phyloP scores from a whole-genome alignment of 2,797 vertebrate genomes.

The Coendou prehensilis region DNA sequence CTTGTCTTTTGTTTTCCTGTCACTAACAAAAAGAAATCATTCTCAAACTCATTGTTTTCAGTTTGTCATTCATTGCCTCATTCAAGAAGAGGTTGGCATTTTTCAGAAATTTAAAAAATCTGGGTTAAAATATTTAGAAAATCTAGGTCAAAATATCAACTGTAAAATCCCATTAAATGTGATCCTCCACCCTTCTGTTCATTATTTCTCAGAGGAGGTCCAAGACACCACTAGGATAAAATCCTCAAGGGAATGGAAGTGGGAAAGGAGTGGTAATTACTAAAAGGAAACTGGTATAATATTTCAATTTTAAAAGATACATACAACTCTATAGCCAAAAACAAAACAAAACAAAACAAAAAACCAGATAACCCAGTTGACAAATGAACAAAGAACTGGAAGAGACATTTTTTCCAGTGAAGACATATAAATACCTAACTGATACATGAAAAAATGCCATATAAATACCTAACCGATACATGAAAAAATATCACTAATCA shows the following conservation, averaged over 20 bases:
- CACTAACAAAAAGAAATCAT: neutral
- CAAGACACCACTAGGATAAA: neutral
- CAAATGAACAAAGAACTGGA: neutral
- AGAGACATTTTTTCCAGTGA: neutral
- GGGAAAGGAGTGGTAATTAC: neutral
- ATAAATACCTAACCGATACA: too few relatives aligned
- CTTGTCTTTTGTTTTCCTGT: neutral
- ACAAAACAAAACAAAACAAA: neutral
- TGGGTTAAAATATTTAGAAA: slow-evolving; percentile 5
- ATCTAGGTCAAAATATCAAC: neutral
- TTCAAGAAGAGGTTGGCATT: neutral
- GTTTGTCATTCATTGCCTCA: neutral
- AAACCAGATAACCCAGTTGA: neutral
- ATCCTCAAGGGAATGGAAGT: neutral
- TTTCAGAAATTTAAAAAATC: neutral
- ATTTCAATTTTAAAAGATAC: neutral
- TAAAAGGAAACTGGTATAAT: neutral
- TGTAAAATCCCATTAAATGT: neutral
- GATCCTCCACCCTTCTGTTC: neutral
- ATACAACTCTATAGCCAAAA: neutral
- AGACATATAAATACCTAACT: too few relatives aligned
- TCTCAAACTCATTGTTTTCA: neutral
- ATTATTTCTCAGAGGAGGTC: neutral
- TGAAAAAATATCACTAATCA: too few relatives aligned
- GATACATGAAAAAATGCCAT: too few relatives aligned